phyloP scores from a whole-genome alignment of 2,113 vertebrate genomes.

The Fulmarus glacialis region DNA sequence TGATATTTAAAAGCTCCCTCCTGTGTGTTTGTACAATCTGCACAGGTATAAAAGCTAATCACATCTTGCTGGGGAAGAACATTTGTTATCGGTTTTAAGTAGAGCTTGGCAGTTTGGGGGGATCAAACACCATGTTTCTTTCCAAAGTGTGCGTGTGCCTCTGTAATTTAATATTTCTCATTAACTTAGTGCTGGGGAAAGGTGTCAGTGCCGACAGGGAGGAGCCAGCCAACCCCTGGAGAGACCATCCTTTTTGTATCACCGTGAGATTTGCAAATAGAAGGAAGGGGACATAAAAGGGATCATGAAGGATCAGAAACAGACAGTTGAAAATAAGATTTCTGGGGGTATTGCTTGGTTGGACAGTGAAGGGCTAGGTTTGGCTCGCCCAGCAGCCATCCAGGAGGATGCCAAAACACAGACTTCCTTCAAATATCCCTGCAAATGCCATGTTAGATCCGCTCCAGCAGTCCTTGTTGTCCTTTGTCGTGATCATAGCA shows the following conservation, averaged over 20 bases:
- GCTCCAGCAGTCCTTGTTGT: not conserved
- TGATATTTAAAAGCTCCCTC: conserved; percentile 79
- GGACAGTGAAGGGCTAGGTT: not conserved
- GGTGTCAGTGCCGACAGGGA: not conserved
- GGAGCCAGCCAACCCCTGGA: not conserved
- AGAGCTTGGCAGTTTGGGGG: conserved; percentile 31
- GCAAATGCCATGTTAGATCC: not conserved
- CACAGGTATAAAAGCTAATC: conserved; percentile 72
- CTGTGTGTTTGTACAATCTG: conserved; percentile 72
- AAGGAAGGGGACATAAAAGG: not conserved
- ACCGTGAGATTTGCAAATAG: not conserved
- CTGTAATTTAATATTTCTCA: conserved; percentile 52
- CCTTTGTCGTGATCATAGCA: not conserved
- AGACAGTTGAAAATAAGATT: not conserved
- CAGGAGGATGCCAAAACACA: not conserved
- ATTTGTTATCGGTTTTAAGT: conserved; percentile 63
- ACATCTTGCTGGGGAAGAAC: conserved; percentile 62
- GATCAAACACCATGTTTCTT: conserved; percentile 31
- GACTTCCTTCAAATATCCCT: not conserved
- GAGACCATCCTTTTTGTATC: not conserved
- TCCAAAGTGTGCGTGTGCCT: not conserved
- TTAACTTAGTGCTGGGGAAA: not conserved
- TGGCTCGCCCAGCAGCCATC: not conserved
- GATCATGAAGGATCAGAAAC: not conserved
- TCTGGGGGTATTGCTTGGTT: not conserved